Evolutionary conservation across 2,888 invertebrate species (phyloP), one percentile per base, ranked within the genome.

Genomic region (Gerris lacustris): DNA sequence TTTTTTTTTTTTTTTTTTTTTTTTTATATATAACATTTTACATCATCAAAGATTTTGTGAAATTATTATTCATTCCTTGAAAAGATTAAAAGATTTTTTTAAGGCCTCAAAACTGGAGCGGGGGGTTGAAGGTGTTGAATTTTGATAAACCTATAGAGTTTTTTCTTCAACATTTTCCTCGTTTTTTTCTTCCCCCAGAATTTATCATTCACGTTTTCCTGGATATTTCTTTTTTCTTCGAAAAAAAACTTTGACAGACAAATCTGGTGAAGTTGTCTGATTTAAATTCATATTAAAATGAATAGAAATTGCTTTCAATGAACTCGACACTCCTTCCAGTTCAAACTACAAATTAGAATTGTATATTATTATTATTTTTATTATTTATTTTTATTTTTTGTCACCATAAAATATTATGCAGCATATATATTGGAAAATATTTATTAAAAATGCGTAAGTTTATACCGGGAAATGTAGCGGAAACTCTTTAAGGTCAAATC

Each of bases 21-120:
- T 11, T 47, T 47, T 47, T 47, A 11, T 11, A 47, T 55, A 11
- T 11, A 11, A 1, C 15, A 11, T 55, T 55, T 55, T 55, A 55
- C 55, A 55, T 55, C 55, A 55, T 55, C 55, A 55, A 55, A 55
- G 55, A 55, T 55, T 11, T 55, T 55, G 11, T 55, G 15, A 55
- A 55, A 55, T 55, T 55, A 55, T 55, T 55, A 55, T 55, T 55
- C 55, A 55, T 55, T 55, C 55, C 55, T 55, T 55, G 55, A 55
- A 55, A 55, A 55, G 55, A 55, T 55, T 55, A 5, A 55, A 55
- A 55, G 55, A 55, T 55, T 55, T 55, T 55, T 55, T 55, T 55
- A 55, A 55, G 55, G 55, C 55, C 9, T 55, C 55, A 9, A 55
- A 55, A 55, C 55, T 55, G 11, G 9, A 55, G 15, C 31, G 55